Base-by-base conservation (phyloP, 2,888 invertebrate species). In the Stenodema calcarata region DNA sequence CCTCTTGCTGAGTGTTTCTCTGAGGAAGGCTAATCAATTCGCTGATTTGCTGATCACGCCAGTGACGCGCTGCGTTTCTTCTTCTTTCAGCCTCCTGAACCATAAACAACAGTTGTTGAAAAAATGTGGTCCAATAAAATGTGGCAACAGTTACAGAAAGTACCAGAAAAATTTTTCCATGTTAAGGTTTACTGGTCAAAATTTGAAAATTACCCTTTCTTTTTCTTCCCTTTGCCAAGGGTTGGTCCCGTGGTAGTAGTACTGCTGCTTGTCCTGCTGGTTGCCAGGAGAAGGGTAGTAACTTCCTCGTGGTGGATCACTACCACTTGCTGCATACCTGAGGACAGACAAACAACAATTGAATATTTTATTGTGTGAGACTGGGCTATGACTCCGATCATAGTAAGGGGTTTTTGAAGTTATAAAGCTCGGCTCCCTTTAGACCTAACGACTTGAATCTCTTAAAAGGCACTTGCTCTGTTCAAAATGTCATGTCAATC, bases 161-260 rank as follows among this genome's bases (percentile, higher is more conserved):
- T n/a, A n/a, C 42, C 69, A 75, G 27, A 18, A 23, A 35, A n/a
- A 23, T 41, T 18, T 18, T 23, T 27, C 1, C 76, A 54, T 54
- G 23, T 41, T 28, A 16, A 14, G 44, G 9, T 41, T 70, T 27
- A 23, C 27, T 11, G 16, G 12, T 12, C 23, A 69, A 73, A 86
- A 87, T 12, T 35, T 28, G 35, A 23, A 27, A 69, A 69, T 89
- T 90, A 92, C 94, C 89, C 95, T 95, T 92, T 98, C 98, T 89
- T 96, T 94, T 91, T 97, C 97, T 92, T 98, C 98, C 35, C 97
- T 93, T 90, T 97, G 97, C 98, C 98, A 98, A 0, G 98, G 97
- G 93, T 96, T 96, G 89, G 94, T 91, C 41, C 92, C 92, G 87
- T 92, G 90, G 87, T 90, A 92, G 76, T 91, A 92, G 89, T 91